Base-by-base conservation (phyloP, 2,797 vertebrate genomes). In the Holocentrus rufus region DNA sequence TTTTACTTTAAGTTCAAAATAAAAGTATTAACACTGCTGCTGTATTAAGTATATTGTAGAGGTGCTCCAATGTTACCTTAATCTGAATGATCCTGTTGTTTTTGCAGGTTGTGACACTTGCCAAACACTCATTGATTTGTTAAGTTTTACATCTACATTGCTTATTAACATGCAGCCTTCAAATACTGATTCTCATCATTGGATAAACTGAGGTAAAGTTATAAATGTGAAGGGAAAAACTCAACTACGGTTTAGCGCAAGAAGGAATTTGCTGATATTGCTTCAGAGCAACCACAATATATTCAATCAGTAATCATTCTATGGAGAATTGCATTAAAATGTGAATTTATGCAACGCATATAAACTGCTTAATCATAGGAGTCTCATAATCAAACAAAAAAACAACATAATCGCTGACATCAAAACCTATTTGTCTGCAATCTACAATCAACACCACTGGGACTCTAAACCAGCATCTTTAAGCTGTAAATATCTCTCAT, bases 401-500 rank as follows among this genome's bases (percentile, higher is more conserved):
- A 23, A n/a, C 46, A 22, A 61, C 15, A 15, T 9, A 47, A 10
- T 50, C 9, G 47, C 65, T 71, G 25, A 39, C 36, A 36, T 61
- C 17, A 61, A 31, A 36, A 6, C 46, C 27, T 14, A 9, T 68
- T 59, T 57, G 30, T n/a, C 59, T 59, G 42, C 20, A n/a, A 65
- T 57, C 8, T 61, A 18, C 17, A 7, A 54, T 42, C 44, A 74
- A 70, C 25, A 70, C 7, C 25, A 53, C 55, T 55, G n/a, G 68
- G 13, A 23, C 44, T 78, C 46, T 58, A 53, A 83, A 80, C 34
- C 55, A 3, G 20, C 20, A 76, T 5, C 31, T 34, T 4, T 72
- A 71, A 76, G 30, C 39, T 18, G 44, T 23, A 49, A 76, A 79
- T 13, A 74, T 79, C 65, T 36, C 8, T 59, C 15, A 56, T 13